Evolutionary conservation across 2,797 vertebrate species (phyloP), one percentile per base, ranked within the genome.

Genomic region (Echeneis naucrates): DNA sequence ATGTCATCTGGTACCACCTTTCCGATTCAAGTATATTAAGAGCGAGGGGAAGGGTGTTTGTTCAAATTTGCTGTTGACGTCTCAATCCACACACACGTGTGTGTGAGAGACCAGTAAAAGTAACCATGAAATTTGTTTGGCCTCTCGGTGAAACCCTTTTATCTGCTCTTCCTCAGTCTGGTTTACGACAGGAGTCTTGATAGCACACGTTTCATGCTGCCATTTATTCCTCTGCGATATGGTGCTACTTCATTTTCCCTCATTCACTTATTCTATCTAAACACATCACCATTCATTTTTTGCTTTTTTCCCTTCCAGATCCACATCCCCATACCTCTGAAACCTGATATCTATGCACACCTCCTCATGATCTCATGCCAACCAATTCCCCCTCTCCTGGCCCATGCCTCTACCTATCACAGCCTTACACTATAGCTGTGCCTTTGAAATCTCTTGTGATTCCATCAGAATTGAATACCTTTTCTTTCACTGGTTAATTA

Each of bases 1-100:
- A 82, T 89, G 87, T 92, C 85, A 87, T 75, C 69, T 79, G 78
- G 85, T 89, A 89, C 74, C 81, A 87, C 83, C 83, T 86, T 81
- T 89, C 78, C 76, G 77, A 87, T 69, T 81, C 69, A 40, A 1
- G 26, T 30, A 71, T 12, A 50, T 66, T 19, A 53, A 21, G 42
- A 40, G 56, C 50, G 53, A 50, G 21, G 42, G 48, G 57, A 33
- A 51, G 30, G 60, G 17, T 58, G 85, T 92, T 84, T 87, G 85
- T 87, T 81, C 85, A 73, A 75, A 84, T 90, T 87, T 87, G 68
- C 67, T 44, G 53, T 53, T 12, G 37, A 88, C 73, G 35, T 78
- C 62, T 86, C 73, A 66, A 57, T 76, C 54, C 73, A 70, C 72
- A 71, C 75, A 71, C 73, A 58, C 52, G 40, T 10, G 52, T 38